Base-by-base conservation (phyloP, 2,797 vertebrate genomes). In the Coccyzus lansbergi region DNA sequence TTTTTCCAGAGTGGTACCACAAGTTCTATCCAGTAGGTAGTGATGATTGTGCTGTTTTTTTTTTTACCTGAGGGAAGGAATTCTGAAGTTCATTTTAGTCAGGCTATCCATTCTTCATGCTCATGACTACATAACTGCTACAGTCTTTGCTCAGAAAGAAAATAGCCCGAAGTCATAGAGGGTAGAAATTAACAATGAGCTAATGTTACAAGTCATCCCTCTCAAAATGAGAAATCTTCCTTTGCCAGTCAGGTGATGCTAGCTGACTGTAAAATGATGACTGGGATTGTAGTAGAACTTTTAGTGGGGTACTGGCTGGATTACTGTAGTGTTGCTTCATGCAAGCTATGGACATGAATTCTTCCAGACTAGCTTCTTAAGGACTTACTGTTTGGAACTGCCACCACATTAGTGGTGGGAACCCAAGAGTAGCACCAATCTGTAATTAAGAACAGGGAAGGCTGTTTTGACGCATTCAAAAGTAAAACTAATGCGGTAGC, bases 61-160 rank as follows among this genome's bases (percentile, higher is more conserved):
- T 55, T 12, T 79, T 75, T 55, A 86, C 93, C 88, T 34, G 74
- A 83, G 76, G 91, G 72, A 44, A 92, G 52, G 72, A 76, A 56
- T 90, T 88, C 62, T 92, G 9, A 29, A 56, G 52, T 78, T 89
- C 9, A 12, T 72, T 90, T 90, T n/a, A 40, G 38, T 68, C 51
- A 58, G 51, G 28, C 76, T 96, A 36, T 90, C 65, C 34, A 7
- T 93, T 91, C 80, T 65, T 90, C 60, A 17, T 59, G 64, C 59
- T 88, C 49, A 16, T 71, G 42, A 59, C 74, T 90, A 38, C 8
- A 3, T 82, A 74, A 82, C 62, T 34, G 71, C 31, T 85, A 6
- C 15, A 70, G 53, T 17, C 38, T 78, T 83, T 90, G 42, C 51
- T 93, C 49, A 68, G 59, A 58, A 88, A 69, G 70, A 79, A 86